Evolutionary conservation across 64 coral and sea anemone genomes (phyloP).

Genomic region (Trachythela sp.): DNA sequence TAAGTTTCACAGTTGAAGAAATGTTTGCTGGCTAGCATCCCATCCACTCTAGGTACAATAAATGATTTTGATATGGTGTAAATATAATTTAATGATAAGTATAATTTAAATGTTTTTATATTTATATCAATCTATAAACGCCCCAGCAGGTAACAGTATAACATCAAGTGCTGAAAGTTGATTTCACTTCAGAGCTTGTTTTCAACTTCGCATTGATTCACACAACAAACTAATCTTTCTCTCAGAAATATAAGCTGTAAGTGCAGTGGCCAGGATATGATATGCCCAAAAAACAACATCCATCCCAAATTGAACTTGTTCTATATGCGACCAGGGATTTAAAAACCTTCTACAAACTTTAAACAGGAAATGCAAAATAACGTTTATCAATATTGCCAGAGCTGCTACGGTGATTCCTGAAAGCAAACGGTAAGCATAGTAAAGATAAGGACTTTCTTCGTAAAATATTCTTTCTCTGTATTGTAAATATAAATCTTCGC

Average conservation of each 20-base stretch:
- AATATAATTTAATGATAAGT: no score
- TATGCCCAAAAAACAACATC: not conserved
- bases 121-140: no score
- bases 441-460: constrained; percentile 1
- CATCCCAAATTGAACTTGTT: constrained; percentile 21
- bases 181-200: no score
- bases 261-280: not conserved
- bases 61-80: no score
- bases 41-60: no score
- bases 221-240: constrained; percentile 16
- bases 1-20: no score
- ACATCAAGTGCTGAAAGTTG: no score
- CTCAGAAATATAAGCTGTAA: not conserved
- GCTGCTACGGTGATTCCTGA: not conserved
- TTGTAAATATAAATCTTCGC: constrained; percentile 3
- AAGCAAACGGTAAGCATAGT: not conserved
- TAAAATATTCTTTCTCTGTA: constrained; percentile 13
- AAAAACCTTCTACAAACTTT: not conserved
- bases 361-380: not conserved
- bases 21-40: no score
- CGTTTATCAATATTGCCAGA: not conserved
- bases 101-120: no score
- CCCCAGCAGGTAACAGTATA: no score
- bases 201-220: not conserved
- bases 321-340: not conserved